These are phyloP conservation scores for Cerastoderma edule DNA, from an alignment of 2,888 invertebrate genomes.

Conservation along the genomic window DNA sequence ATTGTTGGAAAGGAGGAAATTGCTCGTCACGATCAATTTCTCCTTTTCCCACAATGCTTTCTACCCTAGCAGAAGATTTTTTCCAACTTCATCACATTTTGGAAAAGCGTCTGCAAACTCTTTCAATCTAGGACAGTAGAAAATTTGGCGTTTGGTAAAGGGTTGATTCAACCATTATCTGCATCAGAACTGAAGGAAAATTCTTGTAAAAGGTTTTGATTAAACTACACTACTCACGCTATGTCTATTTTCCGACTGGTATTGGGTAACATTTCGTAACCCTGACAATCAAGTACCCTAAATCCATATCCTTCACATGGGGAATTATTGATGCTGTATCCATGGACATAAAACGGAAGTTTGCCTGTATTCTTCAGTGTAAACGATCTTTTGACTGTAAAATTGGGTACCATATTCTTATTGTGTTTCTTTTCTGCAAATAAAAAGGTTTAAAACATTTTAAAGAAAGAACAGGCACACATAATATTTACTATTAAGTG, in stretches of 20 bases:
- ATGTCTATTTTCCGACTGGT: constrained; percentile 88
- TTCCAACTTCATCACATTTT: too few relatives aligned
- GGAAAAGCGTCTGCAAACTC: too few relatives aligned
- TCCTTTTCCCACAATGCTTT: too few relatives aligned
- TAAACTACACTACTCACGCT: constrained; percentile 87
- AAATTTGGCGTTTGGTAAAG: too few relatives aligned
- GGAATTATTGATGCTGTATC: constrained; percentile 88
- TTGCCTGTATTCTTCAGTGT: constrained; percentile 95
- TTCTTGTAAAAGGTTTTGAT: background rate
- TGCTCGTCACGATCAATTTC: too few relatives aligned
- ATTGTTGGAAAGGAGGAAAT: too few relatives aligned
- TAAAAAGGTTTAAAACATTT: too few relatives aligned
- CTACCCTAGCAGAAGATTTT: too few relatives aligned
- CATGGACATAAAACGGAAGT: constrained; percentile 90
- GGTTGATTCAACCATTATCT: background rate
- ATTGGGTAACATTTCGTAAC: constrained; percentile 80
- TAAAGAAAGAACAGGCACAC: background rate
- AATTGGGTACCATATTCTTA: constrained; percentile 86
- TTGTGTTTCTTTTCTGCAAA: constrained; percentile 77
- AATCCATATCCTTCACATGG: constrained; percentile 89
- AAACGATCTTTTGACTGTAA: constrained; percentile 92
- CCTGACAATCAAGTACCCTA: constrained; percentile 81
- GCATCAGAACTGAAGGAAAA: background rate
- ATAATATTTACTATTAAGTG: background rate
- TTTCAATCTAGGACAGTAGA: background rate